Evolutionary conservation across 2,888 invertebrate genomes (phyloP).

Genomic region (Drosophila putrida): DNA sequence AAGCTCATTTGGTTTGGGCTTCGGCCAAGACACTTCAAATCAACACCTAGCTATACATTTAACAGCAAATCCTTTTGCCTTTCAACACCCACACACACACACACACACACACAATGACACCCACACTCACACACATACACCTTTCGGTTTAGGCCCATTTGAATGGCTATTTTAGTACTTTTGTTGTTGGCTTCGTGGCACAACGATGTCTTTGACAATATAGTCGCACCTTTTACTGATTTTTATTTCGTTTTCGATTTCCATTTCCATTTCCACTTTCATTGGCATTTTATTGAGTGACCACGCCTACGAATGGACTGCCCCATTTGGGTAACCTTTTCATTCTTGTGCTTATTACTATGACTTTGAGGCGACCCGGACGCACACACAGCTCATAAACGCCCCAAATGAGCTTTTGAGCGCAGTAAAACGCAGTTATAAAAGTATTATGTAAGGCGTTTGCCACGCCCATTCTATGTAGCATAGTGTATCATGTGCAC

Average conservation of each 20-base stretch:
- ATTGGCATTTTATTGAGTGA: slow-evolving; percentile 74
- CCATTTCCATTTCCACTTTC: slow-evolving; percentile 56
- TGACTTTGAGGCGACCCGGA: slow-evolving; percentile 58
- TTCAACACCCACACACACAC: slow-evolving; percentile 29
- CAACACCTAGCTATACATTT: slow-evolving; percentile 39
- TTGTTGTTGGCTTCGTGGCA: slow-evolving; percentile 12
- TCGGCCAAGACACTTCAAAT: slow-evolving; percentile 34
- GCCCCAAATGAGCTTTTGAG: slow-evolving; percentile 66
- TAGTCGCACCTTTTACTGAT: slow-evolving; percentile 77
- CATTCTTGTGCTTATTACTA: slow-evolving; percentile 75
- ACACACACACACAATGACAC: background rate
- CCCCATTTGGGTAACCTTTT: slow-evolving; percentile 56
- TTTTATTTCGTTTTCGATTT: slow-evolving; percentile 73
- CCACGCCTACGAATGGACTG: slow-evolving; percentile 40
- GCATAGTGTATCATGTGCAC: slow-evolving; percentile 26
- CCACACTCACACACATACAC: slow-evolving; percentile 12
- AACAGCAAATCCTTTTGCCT: slow-evolving; percentile 50
- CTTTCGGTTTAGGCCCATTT: slow-evolving; percentile 61
- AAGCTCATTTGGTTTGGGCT: slow-evolving; percentile 48
- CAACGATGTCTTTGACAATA: slow-evolving; percentile 58
- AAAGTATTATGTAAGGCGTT: slow-evolving; percentile 24
- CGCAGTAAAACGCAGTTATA: slow-evolving; percentile 58
- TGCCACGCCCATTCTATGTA: slow-evolving; percentile 37
- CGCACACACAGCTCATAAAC: slow-evolving; percentile 60
- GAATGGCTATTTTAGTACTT: slow-evolving; percentile 46